Evolutionary conservation across 2,888 invertebrate genomes (phyloP).

Genomic region (Clostera curtula): DNA sequence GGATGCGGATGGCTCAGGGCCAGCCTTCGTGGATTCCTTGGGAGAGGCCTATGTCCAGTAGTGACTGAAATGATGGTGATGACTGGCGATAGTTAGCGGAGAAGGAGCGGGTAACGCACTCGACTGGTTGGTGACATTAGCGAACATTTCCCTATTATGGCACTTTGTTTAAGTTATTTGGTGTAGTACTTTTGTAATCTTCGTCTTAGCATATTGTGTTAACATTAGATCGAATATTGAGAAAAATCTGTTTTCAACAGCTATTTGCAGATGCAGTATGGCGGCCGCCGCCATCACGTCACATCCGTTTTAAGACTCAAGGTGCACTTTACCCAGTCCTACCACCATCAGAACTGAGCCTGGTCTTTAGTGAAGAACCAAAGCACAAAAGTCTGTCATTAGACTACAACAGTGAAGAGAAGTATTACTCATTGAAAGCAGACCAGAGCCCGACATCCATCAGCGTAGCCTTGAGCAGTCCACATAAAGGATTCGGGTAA

Average conservation of each 20-base stretch:
- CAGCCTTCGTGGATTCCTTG: too few species aligned
- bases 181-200: too few species aligned
- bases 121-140: too few species aligned
- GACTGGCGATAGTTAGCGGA: too few species aligned
- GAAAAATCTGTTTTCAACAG: slow-evolving; percentile 23
- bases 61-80: too few species aligned
- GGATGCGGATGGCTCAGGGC: too few species aligned
- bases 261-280: slow-evolving; percentile 63
- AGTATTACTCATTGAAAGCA: slow-evolving; percentile 52
- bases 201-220: too few species aligned
- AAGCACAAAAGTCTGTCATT: slow-evolving; percentile 33
- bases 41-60: too few species aligned
- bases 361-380: slow-evolving; percentile 41
- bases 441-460: slow-evolving; percentile 41
- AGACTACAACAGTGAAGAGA: slow-evolving; percentile 40
- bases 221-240: too few species aligned
- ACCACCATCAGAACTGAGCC: slow-evolving; percentile 38
- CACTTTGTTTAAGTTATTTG: too few species aligned
- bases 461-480: slow-evolving; percentile 48
- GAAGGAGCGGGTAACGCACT: too few species aligned
- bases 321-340: slow-evolving; percentile 51
- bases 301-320: slow-evolving; percentile 60
- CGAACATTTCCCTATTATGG: too few species aligned
- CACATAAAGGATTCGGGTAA: slow-evolving; percentile 56
- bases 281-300: slow-evolving; percentile 54